phyloP scores from a whole-genome alignment of 1,140 invertebrate genomes.

The Drosophila kepulauana region DNA sequence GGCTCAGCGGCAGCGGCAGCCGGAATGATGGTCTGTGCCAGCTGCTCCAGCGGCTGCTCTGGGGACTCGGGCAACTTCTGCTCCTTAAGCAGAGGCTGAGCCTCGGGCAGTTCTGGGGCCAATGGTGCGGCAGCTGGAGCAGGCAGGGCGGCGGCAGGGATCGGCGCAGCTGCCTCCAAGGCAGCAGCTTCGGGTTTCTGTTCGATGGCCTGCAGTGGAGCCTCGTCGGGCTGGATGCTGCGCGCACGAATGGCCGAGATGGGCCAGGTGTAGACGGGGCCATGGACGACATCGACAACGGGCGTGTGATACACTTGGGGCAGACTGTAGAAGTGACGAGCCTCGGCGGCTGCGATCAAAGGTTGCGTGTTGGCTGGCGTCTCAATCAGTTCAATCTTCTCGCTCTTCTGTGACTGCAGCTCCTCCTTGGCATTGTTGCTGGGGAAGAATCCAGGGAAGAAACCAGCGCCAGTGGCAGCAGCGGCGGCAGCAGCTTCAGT shows the following conservation, averaged over 20 bases:
- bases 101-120: conserved; percentile 24
- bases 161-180: conserved; percentile 9
- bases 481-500: conserved; percentile 66
- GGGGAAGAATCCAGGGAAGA: conserved; percentile 69
- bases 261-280: conserved; percentile 69
- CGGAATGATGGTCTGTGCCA: conserved; percentile 47
- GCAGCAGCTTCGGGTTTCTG: conserved; percentile 11
- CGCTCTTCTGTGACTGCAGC: conserved; percentile 42
- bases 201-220: conserved; percentile 27
- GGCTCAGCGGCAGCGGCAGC: conserved; percentile 30
- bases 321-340: conserved; percentile 70
- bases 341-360: conserved; percentile 61
- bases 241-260: conserved; percentile 75
- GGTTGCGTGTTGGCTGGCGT: conserved; percentile 75
- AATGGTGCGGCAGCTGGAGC: background rate
- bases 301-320: conserved; percentile 72
- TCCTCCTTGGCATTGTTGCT: conserved; percentile 52
- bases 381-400: conserved; percentile 69
- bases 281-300: conserved; percentile 74
- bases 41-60: conserved; percentile 51
- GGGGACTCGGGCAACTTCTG: conserved; percentile 44
- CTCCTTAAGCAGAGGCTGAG: conserved; percentile 61
- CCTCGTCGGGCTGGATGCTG: conserved; percentile 62
- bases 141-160: background rate
- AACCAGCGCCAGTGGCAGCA: conserved; percentile 63